Conservation (phyloP, 2,113 vertebrate species). For the human (Homo sapiens) region DNA sequence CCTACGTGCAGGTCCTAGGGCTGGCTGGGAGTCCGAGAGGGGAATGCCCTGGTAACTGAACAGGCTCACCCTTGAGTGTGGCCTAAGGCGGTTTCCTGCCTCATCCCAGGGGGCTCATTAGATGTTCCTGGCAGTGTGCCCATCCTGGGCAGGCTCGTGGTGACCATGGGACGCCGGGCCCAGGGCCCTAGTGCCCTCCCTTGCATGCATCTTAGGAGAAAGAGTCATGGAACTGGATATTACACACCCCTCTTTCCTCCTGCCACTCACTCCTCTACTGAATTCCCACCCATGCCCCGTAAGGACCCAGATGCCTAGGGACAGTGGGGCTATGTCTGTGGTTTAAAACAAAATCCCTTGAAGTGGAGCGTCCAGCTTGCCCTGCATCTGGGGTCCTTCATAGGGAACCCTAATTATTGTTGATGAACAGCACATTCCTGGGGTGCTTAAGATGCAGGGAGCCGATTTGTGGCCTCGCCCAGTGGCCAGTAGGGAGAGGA, state of each 20-base stretch:
- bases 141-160: background rate
- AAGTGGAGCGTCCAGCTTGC: background rate
- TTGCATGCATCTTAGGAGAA: background rate
- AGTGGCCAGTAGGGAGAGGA: background rate
- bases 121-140: constrained; percentile 53
- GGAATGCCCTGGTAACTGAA: background rate
- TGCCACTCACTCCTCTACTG: background rate
- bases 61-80: background rate
- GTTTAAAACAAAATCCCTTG: background rate
- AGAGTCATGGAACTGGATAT: background rate
- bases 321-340: background rate
- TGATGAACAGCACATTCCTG: background rate
- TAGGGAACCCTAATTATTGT: rapidly evolving
- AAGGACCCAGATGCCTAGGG: background rate
- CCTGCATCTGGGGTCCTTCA: background rate
- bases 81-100: constrained; percentile 44
- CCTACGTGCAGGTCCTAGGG: background rate
- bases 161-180: background rate
- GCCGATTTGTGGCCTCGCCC: background rate
- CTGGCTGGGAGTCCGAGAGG: background rate
- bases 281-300: background rate
- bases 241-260: background rate
- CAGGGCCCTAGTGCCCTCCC: background rate
- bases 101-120: constrained; percentile 63
- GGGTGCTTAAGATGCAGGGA: background rate